Evolutionary conservation across 2,797 vertebrate species (phyloP).

Genomic region (Eupleurogrammus muticus): DNA sequence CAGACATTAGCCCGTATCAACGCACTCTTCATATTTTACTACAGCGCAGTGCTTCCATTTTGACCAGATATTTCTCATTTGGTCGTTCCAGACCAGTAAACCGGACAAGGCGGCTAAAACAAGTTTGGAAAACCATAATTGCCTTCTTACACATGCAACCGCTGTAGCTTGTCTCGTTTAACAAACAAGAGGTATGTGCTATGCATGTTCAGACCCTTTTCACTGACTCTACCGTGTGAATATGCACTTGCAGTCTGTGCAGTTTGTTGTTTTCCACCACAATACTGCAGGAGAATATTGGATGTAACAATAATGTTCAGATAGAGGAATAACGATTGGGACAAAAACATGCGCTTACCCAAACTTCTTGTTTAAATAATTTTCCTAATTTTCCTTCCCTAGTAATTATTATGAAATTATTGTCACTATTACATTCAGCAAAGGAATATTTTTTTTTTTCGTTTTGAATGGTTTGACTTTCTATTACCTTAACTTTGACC

Average conservation of each 20-base stretch:
- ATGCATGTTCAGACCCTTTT: slow-evolving; percentile 53
- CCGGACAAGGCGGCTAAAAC: slow-evolving; percentile 54
- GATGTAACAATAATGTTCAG: slow-evolving; percentile 12
- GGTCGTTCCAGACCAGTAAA: slow-evolving; percentile 49
- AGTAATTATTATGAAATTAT: background rate
- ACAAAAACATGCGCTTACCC: slow-evolving; percentile 8
- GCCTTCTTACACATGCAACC: slow-evolving; percentile 66
- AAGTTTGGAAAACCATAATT: slow-evolving; percentile 71
- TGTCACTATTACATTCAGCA: background rate
- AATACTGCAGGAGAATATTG: slow-evolving; percentile 3
- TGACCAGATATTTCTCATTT: slow-evolving; percentile 44
- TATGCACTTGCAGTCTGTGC: slow-evolving; percentile 22
- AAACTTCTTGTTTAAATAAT: background rate
- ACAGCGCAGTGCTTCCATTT: slow-evolving; percentile 29
- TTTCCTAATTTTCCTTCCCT: background rate
- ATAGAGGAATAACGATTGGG: slow-evolving; percentile 2
- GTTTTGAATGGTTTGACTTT: slow-evolving; percentile 14
- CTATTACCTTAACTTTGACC: slow-evolving; percentile 28
- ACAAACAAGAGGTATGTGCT: slow-evolving; percentile 65
- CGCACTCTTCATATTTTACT: slow-evolving; percentile 51
- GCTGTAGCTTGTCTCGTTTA: slow-evolving; percentile 46
- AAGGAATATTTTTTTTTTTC: background rate
- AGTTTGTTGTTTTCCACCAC: slow-evolving; percentile 19
- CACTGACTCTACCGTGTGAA: slow-evolving; percentile 41
- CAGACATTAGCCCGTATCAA: slow-evolving; percentile 40